Conservation (phyloP, 2,113 vertebrate genomes). For the Melanerpes aurifrons region DNA sequence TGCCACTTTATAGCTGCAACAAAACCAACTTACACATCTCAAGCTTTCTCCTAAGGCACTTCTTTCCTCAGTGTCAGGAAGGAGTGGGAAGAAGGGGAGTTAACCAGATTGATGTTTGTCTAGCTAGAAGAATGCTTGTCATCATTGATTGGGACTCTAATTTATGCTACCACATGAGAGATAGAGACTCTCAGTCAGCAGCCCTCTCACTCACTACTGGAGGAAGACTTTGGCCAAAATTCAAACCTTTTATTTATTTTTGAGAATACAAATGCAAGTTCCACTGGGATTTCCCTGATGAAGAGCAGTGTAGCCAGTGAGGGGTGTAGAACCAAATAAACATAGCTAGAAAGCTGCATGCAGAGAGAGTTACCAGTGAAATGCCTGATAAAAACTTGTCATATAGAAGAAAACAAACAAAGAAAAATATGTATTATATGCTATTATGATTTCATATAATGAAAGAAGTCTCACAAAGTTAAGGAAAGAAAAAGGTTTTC, state of each 20-base stretch:
- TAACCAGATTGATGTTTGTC: slow-evolving; percentile 56
- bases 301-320: neutral
- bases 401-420: neutral
- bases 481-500: neutral
- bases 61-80: slow-evolving; percentile 49
- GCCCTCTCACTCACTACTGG: neutral
- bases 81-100: slow-evolving; percentile 61
- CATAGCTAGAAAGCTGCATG: neutral
- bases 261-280: slow-evolving; percentile 36
- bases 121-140: slow-evolving; percentile 60
- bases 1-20: neutral
- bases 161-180: slow-evolving; percentile 62
- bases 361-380: neutral
- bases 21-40: slow-evolving; percentile 22
- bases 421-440: neutral
- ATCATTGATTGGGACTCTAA: slow-evolving; percentile 25
- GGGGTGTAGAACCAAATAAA: neutral
- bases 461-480: neutral
- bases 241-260: slow-evolving; percentile 55
- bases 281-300: slow-evolving; percentile 30
- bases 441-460: neutral
- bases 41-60: slow-evolving; percentile 7
- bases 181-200: slow-evolving; percentile 44
- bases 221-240: slow-evolving; percentile 44
- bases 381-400: rapidly evolving